A percentile compares a stretch with the other conserved stretches of the same genome.
phyloP scores from a whole-genome alignment of 2,113 vertebrate species.

The Astur gentilis region DNA sequence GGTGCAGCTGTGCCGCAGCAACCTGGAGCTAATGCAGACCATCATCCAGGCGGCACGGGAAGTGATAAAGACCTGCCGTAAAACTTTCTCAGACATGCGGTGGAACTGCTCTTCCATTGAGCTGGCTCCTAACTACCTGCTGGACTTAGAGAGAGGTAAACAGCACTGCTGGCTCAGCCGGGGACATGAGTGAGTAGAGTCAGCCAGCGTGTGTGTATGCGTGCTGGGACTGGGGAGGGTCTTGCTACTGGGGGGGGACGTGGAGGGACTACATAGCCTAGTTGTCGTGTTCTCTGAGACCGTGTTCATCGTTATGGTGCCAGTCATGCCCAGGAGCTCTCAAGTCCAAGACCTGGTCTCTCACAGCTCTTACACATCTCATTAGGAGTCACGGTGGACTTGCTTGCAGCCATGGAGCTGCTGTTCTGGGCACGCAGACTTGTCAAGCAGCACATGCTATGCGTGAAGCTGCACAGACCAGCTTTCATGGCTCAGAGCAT shows the following conservation, averaged over 20 bases:
- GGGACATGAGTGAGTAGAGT: neutral
- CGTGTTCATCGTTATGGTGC: fast-evolving
- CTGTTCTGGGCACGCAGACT: neutral
- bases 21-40: slow-evolving; percentile 97
- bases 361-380: neutral
- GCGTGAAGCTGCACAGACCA: neutral
- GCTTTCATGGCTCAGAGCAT: neutral
- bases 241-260: neutral
- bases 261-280: neutral
- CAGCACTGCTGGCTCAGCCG: neutral
- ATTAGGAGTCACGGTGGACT: neutral
- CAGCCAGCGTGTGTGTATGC: fast-evolving
- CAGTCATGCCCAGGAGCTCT: neutral
- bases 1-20: slow-evolving; percentile 93
- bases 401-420: neutral
- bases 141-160: slow-evolving; percentile 96
- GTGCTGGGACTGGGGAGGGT: neutral
- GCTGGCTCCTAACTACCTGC: slow-evolving; percentile 84
- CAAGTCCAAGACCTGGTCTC: neutral
- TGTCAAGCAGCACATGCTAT: neutral
- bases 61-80: slow-evolving; percentile 92
- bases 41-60: slow-evolving; percentile 89
- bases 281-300: neutral
- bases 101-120: slow-evolving; percentile 99
- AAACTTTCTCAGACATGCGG: slow-evolving; percentile 92